These are phyloP conservation scores for Laterallus jamaicensis DNA, from an alignment of 2,113 vertebrate species.

Conservation along the genomic window DNA sequence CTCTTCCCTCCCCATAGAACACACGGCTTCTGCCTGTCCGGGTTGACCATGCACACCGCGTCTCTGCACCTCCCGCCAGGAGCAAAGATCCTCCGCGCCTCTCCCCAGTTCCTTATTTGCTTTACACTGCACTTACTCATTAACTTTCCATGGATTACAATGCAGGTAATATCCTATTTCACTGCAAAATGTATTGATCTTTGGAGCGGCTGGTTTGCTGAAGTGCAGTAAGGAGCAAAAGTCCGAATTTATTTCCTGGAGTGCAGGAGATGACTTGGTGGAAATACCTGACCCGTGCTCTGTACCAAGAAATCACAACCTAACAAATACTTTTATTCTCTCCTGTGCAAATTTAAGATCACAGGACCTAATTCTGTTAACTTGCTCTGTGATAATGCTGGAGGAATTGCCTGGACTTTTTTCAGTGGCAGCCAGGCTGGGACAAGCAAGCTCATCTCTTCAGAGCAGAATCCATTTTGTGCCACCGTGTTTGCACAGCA, in stretches of 20 bases:
- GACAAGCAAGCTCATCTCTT: background rate
- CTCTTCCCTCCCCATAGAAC: background rate
- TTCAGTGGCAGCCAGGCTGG: background rate
- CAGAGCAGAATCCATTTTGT: conserved; percentile 33
- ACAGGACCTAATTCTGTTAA: background rate
- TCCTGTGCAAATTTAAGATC: background rate
- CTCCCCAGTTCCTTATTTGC: conserved; percentile 40
- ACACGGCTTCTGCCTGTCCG: background rate
- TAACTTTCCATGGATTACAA: background rate
- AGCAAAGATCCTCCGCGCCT: background rate
- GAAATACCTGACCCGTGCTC: background rate
- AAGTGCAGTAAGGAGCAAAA: background rate
- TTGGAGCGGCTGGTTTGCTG: background rate
- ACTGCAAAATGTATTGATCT: background rate
- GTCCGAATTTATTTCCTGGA: background rate
- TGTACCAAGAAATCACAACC: background rate
- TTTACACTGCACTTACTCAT: background rate
- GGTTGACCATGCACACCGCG: background rate
- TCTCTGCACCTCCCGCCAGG: background rate
- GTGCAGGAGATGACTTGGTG: background rate
- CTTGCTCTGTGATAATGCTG: background rate
- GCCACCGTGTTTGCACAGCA: background rate
- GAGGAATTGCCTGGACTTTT: background rate
- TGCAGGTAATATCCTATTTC: background rate
- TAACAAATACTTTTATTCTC: background rate